Evolutionary conservation across 2,888 invertebrate genomes (phyloP).

Genomic region (Rosalia funebris): DNA sequence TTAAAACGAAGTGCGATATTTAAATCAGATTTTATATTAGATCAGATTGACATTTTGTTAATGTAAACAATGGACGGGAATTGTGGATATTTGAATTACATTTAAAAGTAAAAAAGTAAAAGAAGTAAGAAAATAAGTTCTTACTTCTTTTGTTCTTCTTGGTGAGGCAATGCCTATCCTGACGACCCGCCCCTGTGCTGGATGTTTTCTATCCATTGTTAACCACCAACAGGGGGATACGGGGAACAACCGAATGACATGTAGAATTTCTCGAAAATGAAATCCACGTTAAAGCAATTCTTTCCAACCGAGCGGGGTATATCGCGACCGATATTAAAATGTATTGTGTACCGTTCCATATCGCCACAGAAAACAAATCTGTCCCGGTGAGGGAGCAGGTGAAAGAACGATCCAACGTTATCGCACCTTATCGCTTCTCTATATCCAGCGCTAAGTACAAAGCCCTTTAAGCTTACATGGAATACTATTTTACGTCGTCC

Average conservation of each 20-base stretch:
- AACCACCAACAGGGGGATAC: not conserved
- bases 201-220: not conserved
- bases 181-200: too few species aligned
- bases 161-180: too few species aligned
- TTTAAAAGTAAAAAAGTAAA: too few species aligned
- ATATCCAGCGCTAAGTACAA: conserved; percentile 11
- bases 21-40: too few species aligned
- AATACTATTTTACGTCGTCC: not conserved
- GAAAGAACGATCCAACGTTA: conserved; percentile 17
- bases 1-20: too few species aligned
- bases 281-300: conserved; percentile 8
- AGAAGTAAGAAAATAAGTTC: too few species aligned
- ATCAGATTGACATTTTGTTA: too few species aligned
- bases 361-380: conserved; percentile 19
- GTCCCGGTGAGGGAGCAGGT: conserved; percentile 19
- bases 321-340: conserved; percentile 12
- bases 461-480: conserved; percentile 8
- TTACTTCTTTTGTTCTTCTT: too few species aligned
- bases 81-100: too few species aligned
- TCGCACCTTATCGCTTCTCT: conserved; percentile 10
- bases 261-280: conserved; percentile 17
- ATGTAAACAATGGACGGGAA: too few species aligned
- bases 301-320: not conserved
- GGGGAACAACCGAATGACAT: not conserved
- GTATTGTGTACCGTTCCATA: conserved; percentile 8